Percentiles rank a stretch among this genome's conserved stretches.
These are phyloP conservation scores for Epizoanthus stellaris DNA, from an alignment of 92 coral and sea anemone genomes.

Conservation along the genomic window DNA sequence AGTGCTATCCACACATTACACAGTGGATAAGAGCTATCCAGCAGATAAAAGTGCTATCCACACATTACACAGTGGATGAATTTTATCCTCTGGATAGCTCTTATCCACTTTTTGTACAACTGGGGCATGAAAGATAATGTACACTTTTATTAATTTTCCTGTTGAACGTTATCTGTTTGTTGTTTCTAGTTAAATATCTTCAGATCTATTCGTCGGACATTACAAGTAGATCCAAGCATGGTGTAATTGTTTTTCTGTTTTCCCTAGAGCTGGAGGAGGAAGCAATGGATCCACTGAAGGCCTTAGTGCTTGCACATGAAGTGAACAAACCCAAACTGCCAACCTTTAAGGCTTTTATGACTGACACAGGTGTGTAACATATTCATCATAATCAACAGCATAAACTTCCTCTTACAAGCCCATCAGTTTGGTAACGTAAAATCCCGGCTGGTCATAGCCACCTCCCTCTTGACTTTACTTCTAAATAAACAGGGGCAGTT, in stretches of 20 bases:
- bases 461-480: too few relatives aligned
- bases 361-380: constrained; percentile 4
- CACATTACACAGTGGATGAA: too few relatives aligned
- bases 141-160: not conserved
- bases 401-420: not conserved
- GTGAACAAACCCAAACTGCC: constrained; percentile 21
- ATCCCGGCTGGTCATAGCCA: not conserved
- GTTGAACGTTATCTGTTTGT: not conserved
- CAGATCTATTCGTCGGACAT: too few relatives aligned
- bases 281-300: constrained; percentile 33
- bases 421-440: not conserved
- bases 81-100: too few relatives aligned
- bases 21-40: too few relatives aligned
- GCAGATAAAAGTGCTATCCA: too few relatives aligned
- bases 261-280: constrained; percentile 20
- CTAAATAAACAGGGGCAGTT: too few relatives aligned
- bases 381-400: not conserved
- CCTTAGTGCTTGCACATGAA: constrained; percentile 16
- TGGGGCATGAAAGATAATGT: too few relatives aligned
- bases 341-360: constrained; percentile 1
- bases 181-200: too few relatives aligned
- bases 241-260: not conserved
- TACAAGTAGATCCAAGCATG: too few relatives aligned
- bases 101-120: too few relatives aligned
- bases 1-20: too few relatives aligned